Conservation (phyloP, 2,797 vertebrate genomes). For the Esox masquinongy region DNA sequence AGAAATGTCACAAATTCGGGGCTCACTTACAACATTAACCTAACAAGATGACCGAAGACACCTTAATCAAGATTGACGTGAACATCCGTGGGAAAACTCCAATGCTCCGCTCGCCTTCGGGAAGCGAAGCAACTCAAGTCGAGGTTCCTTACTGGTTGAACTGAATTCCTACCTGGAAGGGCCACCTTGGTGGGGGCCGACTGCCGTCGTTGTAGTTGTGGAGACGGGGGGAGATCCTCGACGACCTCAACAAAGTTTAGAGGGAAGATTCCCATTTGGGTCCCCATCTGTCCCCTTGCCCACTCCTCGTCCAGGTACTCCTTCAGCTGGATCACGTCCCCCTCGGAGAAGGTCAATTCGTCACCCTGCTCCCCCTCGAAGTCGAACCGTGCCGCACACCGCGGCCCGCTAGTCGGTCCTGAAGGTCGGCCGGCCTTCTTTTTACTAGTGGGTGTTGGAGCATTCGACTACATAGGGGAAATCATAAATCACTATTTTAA, state of each 20-base stretch:
- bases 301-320: conserved; percentile 89
- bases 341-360: conserved; percentile 91
- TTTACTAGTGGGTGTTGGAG: conserved; percentile 46
- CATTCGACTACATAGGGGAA: conserved; percentile 50
- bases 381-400: conserved; percentile 88
- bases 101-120: too few species aligned
- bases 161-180: conserved; percentile 65
- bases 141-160: neutral
- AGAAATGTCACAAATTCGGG: neutral
- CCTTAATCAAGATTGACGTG: neutral
- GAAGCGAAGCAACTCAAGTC: neutral
- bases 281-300: conserved; percentile 83
- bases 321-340: conserved; percentile 86
- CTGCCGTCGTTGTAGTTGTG: conserved; percentile 46
- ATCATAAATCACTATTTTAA: neutral
- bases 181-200: conserved; percentile 45
- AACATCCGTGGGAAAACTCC: neutral
- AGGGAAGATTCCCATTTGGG: conserved; percentile 83
- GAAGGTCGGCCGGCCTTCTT: conserved; percentile 47
- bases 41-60: neutral
- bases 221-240: conserved; percentile 78
- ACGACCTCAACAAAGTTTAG: conserved; percentile 90
- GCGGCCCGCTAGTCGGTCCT: conserved; percentile 75
- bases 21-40: neutral
- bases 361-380: conserved; percentile 88